phyloP scores from a whole-genome alignment of 2,888 invertebrate genomes.

The Neria commutata region DNA sequence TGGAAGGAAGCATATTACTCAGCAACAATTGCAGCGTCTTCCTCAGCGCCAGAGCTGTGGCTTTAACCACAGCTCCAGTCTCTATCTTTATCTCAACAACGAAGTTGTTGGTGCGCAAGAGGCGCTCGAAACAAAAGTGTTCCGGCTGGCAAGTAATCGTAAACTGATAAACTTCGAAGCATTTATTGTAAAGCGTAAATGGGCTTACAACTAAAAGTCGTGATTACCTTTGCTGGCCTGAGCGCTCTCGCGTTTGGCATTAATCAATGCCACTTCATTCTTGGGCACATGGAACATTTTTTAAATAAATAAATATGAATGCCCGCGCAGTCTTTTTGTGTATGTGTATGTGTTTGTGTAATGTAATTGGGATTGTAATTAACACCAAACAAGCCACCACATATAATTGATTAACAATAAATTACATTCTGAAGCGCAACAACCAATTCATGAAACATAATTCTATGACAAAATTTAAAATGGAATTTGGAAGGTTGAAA shows the following conservation, averaged over 20 bases:
- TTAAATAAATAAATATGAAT: not conserved
- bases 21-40: not conserved
- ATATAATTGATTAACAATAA: too few relatives aligned
- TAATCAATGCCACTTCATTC: constrained; percentile 5
- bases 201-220: not conserved
- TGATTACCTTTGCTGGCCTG: not conserved
- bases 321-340: not conserved
- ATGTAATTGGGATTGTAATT: not conserved
- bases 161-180: constrained; percentile 16
- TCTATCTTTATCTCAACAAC: not conserved
- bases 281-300: not conserved
- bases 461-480: too few relatives aligned
- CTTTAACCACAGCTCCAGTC: too few relatives aligned
- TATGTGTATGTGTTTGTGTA: not conserved
- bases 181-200: constrained; percentile 13
- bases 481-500: too few relatives aligned
- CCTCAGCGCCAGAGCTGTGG: not conserved
- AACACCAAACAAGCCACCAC: too few relatives aligned
- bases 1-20: not conserved
- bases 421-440: too few relatives aligned
- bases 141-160: constrained; percentile 8
- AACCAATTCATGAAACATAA: too few relatives aligned
- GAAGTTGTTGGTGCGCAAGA: not conserved
- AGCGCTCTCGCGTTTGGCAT: not conserved
- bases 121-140: not conserved